These are phyloP conservation scores for Podiceps cristatus DNA, from an alignment of 2,113 vertebrate species.

Conservation along the genomic window DNA sequence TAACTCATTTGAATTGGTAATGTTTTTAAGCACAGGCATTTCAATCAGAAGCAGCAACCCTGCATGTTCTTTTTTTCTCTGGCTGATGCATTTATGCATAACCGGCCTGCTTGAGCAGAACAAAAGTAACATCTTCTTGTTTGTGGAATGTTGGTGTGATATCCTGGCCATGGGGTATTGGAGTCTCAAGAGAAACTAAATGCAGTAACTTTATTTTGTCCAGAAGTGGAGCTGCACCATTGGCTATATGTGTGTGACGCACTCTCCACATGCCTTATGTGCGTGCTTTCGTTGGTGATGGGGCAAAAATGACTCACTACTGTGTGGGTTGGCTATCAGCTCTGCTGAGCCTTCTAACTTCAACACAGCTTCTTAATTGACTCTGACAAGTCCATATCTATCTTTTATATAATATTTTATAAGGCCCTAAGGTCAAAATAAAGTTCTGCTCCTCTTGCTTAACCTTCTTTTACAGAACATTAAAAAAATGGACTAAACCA, in stretches of 20 bases:
- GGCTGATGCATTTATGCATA: not conserved
- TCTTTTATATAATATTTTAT: slow-evolving; percentile 66
- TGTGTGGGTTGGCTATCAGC: slow-evolving; percentile 65
- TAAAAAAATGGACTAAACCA: slow-evolving; percentile 1
- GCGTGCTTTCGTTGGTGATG: slow-evolving; percentile 21
- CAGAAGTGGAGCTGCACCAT: not conserved
- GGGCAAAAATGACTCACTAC: slow-evolving; percentile 55
- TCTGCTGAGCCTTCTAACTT: slow-evolving; percentile 47
- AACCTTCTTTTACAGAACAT: not conserved
- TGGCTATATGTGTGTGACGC: slow-evolving; percentile 31
- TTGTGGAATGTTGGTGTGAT: not conserved
- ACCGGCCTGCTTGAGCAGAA: not conserved
- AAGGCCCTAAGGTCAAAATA: slow-evolving; percentile 52
- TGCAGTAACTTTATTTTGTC: slow-evolving; percentile 1
- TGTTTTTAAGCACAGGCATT: not conserved
- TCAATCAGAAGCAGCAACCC: not conserved
- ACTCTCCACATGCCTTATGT: slow-evolving; percentile 3
- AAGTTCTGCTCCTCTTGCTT: slow-evolving; percentile 29
- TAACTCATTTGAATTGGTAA: not conserved
- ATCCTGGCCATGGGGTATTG: not conserved
- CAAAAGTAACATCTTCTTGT: not conserved
- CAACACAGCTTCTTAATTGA: slow-evolving; percentile 12
- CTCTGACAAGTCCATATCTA: slow-evolving; percentile 60
- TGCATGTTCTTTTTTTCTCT: not conserved
- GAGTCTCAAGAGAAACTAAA: not conserved